Percentiles rank a stretch among this genome's conserved stretches.
These are phyloP conservation scores for Pachypanchax playfairii DNA, from an alignment of 2,113 vertebrate genomes.

Conservation along the genomic window DNA sequence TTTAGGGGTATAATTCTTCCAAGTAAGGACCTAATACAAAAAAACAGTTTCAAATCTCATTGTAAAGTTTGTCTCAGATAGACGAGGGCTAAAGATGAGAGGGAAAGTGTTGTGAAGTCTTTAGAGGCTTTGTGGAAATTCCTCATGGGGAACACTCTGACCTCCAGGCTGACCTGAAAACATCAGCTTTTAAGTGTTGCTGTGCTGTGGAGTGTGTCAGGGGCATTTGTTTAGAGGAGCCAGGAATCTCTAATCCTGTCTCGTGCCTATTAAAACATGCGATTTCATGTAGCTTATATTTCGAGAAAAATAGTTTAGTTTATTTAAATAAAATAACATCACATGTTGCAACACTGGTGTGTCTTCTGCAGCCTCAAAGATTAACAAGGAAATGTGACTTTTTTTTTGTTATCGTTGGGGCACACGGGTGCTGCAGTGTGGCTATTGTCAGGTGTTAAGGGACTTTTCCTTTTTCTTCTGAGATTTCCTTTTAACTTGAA, in stretches of 20 bases:
- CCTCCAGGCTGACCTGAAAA: slow-evolving; percentile 51
- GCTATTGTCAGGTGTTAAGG: background rate
- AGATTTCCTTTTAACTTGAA: slow-evolving; percentile 28
- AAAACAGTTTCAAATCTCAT: no score
- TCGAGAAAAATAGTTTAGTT: no score
- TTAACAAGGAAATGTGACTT: no score
- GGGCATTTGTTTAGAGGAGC: slow-evolving; percentile 37
- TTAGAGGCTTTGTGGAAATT: slow-evolving; percentile 48
- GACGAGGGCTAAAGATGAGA: slow-evolving; percentile 9
- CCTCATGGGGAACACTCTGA: slow-evolving; percentile 46
- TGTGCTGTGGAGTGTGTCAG: slow-evolving; percentile 34
- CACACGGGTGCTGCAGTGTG: no score
- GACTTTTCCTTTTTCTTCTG: slow-evolving; percentile 18
- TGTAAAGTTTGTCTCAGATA: background rate
- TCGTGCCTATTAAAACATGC: no score
- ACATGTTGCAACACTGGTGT: no score
- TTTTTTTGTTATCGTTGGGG: no score
- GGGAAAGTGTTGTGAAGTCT: slow-evolving; percentile 40
- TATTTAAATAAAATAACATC: no score
- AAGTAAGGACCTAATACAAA: background rate
- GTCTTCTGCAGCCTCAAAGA: no score
- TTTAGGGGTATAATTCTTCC: background rate
- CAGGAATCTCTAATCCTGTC: slow-evolving; percentile 15
- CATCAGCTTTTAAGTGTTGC: slow-evolving; percentile 42
- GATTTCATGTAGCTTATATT: no score